phyloP scores from a whole-genome alignment of 2,888 invertebrate species.

The Pseudococcus viburni region DNA sequence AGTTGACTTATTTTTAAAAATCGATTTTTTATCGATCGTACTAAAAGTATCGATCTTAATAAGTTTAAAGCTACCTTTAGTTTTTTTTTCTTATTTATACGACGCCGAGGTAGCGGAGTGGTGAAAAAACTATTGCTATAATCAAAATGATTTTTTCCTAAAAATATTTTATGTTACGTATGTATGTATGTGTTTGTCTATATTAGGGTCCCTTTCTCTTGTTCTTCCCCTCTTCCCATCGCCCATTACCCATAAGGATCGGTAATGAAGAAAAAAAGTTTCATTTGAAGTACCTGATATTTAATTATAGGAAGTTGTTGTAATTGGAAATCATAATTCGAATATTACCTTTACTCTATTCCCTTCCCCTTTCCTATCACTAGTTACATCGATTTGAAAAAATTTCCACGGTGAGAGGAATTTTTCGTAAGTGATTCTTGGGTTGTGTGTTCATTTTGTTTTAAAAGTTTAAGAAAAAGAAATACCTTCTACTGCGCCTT shows the following conservation, averaged over 20 bases:
- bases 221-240: background rate
- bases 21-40: background rate
- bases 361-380: background rate
- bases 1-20: background rate
- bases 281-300: background rate
- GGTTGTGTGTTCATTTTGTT: slow-evolving; percentile 14
- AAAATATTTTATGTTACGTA: background rate
- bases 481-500: background rate
- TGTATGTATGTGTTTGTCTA: background rate
- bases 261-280: too few species aligned
- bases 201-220: background rate
- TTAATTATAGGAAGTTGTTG: background rate
- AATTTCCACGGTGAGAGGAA: background rate
- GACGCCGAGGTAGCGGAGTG: background rate
- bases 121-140: slow-evolving; percentile 6
- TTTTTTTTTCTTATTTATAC: background rate
- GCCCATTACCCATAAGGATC: background rate
- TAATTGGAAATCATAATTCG: background rate
- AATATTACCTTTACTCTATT: background rate
- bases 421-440: slow-evolving; percentile 7
- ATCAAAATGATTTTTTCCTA: background rate
- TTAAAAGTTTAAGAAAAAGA: background rate
- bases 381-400: background rate
- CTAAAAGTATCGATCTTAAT: background rate
- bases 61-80: background rate